Conservation (phyloP, 2,113 vertebrate genomes). For the Rhombomys opimus region DNA sequence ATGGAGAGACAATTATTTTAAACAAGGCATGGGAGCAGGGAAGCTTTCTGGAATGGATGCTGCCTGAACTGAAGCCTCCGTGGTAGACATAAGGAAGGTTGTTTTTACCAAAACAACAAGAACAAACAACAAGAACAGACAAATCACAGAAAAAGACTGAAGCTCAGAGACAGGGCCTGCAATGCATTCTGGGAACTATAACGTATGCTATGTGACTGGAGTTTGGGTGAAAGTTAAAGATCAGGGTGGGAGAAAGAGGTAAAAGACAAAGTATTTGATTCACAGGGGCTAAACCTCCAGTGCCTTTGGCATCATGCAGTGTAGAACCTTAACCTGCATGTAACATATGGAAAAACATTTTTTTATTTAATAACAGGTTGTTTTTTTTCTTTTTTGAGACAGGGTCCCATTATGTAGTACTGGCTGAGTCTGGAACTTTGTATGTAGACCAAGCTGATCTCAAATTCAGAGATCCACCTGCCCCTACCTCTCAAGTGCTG, state of each 20-base stretch:
- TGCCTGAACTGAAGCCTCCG: background rate
- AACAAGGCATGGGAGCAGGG: background rate
- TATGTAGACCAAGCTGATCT: no score
- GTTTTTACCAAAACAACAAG: background rate
- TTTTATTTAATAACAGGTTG: background rate
- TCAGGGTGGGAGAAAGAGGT: background rate
- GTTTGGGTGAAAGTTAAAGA: background rate
- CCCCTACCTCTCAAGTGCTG: background rate
- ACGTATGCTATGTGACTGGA: background rate
- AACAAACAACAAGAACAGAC: background rate
- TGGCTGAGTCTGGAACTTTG: no score
- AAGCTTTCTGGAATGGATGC: background rate
- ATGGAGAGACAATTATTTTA: background rate
- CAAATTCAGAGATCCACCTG: no score
- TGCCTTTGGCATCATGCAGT: background rate
- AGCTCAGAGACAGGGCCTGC: background rate
- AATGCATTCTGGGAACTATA: background rate
- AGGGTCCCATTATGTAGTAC: no score
- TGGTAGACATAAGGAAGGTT: background rate
- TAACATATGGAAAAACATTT: background rate
- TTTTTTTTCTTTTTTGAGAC: no score
- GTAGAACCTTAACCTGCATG: background rate
- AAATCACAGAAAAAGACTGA: background rate
- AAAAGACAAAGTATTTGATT: background rate
- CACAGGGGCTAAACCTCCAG: background rate